phyloP scores from a whole-genome alignment of 2,113 vertebrate genomes.

The Rhinichthys klamathensis region DNA sequence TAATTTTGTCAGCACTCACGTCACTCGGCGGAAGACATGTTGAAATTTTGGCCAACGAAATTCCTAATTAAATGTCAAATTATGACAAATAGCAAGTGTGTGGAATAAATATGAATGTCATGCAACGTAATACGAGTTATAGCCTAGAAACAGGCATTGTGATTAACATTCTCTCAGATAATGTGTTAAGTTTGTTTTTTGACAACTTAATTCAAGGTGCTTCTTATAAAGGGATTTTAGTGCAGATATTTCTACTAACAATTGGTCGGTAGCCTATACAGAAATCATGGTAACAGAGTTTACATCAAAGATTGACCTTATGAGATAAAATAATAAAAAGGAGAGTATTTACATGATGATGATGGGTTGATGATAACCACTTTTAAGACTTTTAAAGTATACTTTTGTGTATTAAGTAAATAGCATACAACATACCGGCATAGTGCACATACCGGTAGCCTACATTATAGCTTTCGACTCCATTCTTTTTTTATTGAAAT shows the following conservation, averaged over 20 bases:
- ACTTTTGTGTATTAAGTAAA: no score
- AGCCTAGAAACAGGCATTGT: neutral
- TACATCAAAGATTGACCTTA: neutral
- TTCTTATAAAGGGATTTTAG: neutral
- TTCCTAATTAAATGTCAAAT: slow-evolving; percentile 14
- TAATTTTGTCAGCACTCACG: neutral
- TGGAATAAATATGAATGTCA: neutral
- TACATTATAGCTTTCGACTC: no score
- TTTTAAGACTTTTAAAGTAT: neutral
- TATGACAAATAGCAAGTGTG: neutral
- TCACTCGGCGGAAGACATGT: neutral
- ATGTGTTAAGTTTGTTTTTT: neutral
- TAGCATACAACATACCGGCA: no score
- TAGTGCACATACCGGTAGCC: no score
- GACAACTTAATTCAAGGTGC: neutral
- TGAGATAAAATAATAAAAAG: neutral
- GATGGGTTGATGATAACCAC: neutral
- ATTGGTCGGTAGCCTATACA: no score
- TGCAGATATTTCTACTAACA: neutral
- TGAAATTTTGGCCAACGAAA: neutral
- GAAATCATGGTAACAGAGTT: neutral
- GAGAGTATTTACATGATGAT: neutral
- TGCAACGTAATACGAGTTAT: neutral
- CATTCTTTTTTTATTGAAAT: neutral
- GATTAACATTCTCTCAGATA: neutral